phyloP scores from a whole-genome alignment of 2,888 invertebrate species.

The Euzophera pinguis region DNA sequence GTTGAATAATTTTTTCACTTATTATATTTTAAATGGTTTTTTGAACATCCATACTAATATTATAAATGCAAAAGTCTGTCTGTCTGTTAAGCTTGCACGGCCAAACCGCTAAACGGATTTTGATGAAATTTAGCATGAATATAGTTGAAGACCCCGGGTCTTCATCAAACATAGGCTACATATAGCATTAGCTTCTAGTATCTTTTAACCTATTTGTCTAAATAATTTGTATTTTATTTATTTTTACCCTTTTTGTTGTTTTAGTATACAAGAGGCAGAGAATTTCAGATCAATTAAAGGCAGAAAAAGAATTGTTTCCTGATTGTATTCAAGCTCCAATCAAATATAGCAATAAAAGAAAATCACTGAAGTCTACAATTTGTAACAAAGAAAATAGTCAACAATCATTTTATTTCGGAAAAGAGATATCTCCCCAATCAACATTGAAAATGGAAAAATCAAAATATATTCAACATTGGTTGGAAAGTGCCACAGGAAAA shows the following conservation, averaged over 20 bases:
- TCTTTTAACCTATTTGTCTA: too few relatives aligned
- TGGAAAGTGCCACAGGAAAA: constrained; percentile 41
- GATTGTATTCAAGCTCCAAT: constrained; percentile 63
- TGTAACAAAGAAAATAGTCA: constrained; percentile 44
- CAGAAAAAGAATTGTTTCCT: constrained; percentile 66
- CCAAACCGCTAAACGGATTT: too few relatives aligned
- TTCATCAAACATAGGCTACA: too few relatives aligned
- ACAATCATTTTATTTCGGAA: constrained; percentile 42
- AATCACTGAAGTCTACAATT: constrained; percentile 31
- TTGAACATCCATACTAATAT: too few relatives aligned
- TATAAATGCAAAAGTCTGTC: too few relatives aligned
- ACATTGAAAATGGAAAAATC: constrained; percentile 48
- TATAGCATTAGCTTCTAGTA: too few relatives aligned
- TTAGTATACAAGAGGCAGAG: constrained; percentile 50
- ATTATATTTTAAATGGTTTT: too few relatives aligned
- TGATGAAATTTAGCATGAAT: too few relatives aligned
- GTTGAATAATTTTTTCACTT: background rate
- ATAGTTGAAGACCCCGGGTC: too few relatives aligned
- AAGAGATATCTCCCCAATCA: constrained; percentile 32
- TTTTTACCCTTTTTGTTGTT: constrained; percentile 29
- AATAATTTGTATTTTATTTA: background rate
- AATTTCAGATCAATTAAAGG: constrained; percentile 53
- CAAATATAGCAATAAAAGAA: constrained; percentile 64
- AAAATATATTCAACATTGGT: constrained; percentile 57
- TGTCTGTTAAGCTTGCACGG: too few relatives aligned